Percentiles rank a stretch among this genome's conserved stretches.
Conservation (phyloP, 2,113 vertebrate genomes). For the Bubo blakistoni region DNA sequence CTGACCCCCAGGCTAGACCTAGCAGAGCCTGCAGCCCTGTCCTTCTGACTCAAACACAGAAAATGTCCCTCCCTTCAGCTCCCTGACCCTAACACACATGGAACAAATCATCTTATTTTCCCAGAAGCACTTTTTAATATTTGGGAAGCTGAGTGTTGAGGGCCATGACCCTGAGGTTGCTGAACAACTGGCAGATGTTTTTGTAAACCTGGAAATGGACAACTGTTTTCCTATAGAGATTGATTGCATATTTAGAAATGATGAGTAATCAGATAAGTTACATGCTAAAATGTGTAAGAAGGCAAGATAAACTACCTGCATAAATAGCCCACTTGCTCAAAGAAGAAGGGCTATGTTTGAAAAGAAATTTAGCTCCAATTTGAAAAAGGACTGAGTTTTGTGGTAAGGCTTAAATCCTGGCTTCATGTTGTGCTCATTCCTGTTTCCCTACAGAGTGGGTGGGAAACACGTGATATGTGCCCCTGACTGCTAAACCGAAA, state of each 20-base stretch:
- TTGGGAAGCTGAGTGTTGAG: background rate
- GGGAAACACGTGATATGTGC: rapidly evolving
- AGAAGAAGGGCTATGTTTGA: background rate
- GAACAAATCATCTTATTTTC: background rate
- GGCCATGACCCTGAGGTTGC: background rate
- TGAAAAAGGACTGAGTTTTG: background rate
- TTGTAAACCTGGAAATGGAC: background rate
- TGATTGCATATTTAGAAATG: background rate
- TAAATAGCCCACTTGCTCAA: background rate
- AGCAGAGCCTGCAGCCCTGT: background rate
- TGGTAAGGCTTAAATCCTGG: background rate
- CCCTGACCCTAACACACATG: background rate
- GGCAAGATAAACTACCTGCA: background rate
- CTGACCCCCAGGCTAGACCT: background rate
- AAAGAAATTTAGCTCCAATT: background rate
- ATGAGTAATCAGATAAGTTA: background rate
- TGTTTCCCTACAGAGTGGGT: background rate
- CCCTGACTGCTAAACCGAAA: background rate
- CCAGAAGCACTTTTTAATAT: background rate
- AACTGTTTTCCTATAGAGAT: background rate
- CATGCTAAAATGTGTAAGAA: background rate
- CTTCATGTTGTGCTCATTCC: background rate
- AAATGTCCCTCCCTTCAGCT: background rate
- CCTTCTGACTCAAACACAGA: background rate
- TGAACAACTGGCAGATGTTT: background rate